phyloP scores from a whole-genome alignment of 1,140 invertebrate genomes.

The Adelges cooleyi region DNA sequence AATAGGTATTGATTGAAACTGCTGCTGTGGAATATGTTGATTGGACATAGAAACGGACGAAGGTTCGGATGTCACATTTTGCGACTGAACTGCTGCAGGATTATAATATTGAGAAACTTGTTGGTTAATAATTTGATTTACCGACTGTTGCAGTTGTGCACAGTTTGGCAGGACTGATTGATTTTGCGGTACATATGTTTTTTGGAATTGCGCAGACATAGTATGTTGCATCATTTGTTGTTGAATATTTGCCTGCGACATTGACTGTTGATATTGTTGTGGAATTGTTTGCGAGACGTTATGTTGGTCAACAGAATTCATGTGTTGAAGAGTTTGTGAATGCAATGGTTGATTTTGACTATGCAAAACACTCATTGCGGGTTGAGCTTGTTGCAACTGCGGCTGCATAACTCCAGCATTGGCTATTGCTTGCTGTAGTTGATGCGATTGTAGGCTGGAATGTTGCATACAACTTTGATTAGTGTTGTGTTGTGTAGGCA shows the following conservation, averaged over 20 bases:
- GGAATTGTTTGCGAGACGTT: constrained; percentile 4
- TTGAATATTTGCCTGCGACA: constrained; percentile 14
- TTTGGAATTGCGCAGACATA: constrained; percentile 11
- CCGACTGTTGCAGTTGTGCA: constrained; percentile 13
- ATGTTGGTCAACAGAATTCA: constrained; percentile 14
- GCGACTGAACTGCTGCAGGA: constrained; percentile 3
- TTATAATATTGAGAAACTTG: constrained; percentile 27
- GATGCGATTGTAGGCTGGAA: constrained; percentile 45
- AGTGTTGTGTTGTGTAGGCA: constrained; percentile 36
- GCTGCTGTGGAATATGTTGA: constrained; percentile 37
- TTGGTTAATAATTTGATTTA: constrained; percentile 26
- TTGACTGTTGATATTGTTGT: constrained; percentile 18
- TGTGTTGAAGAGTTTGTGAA: constrained; percentile 37
- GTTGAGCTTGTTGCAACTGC: constrained; percentile 37
- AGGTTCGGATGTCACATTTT: constrained; percentile 22
- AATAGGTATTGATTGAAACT: constrained; percentile 40
- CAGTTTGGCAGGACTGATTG: constrained; percentile 12
- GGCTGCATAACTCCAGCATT: constrained; percentile 36
- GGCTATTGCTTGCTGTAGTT: constrained; percentile 44
- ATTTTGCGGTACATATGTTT: constrained; percentile 13
- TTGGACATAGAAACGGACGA: constrained; percentile 15
- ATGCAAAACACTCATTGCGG: constrained; percentile 40
- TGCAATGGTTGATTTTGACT: constrained; percentile 42
- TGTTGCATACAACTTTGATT: constrained; percentile 31
- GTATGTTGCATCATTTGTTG: constrained; percentile 25